These are phyloP conservation scores for Tragelaphus oryx DNA, from an alignment of 2,797 vertebrate species.

Conservation along the genomic window DNA sequence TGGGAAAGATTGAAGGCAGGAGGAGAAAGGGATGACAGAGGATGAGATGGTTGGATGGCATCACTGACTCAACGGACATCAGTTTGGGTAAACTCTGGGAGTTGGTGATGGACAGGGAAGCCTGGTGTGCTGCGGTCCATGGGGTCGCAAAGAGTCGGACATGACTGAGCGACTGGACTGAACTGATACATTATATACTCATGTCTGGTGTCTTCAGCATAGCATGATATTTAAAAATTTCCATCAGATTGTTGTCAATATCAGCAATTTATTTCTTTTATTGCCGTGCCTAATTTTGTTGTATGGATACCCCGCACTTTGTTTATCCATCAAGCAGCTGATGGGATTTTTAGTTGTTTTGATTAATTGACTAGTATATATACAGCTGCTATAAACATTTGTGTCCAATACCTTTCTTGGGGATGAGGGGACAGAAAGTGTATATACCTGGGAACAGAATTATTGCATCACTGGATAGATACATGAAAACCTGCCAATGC, in stretches of 20 bases:
- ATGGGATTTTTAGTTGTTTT: not conserved
- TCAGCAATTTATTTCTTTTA: not conserved
- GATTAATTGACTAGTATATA: not conserved
- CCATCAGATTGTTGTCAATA: not conserved
- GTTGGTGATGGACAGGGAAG: not conserved
- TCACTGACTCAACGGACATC: not conserved
- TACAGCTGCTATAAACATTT: not conserved
- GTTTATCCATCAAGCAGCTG: not conserved
- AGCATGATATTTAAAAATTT: not conserved
- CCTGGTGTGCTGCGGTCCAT: not conserved
- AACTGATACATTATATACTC: not conserved
- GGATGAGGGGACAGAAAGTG: not conserved
- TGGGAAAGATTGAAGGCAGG: not conserved
- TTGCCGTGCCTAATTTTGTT: not conserved
- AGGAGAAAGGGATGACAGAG: not conserved
- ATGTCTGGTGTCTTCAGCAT: not conserved
- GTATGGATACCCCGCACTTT: not conserved
- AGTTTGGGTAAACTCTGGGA: not conserved
- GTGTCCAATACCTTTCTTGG: not conserved
- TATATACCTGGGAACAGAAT: not conserved
- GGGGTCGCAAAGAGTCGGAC: not conserved
- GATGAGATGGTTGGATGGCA: not conserved
- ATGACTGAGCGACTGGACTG: rapidly evolving
- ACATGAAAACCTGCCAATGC: not conserved
- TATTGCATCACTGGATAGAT: not conserved